Conservation (phyloP, 2,888 invertebrate genomes). For the Marasmarcha lunaedactyla region DNA sequence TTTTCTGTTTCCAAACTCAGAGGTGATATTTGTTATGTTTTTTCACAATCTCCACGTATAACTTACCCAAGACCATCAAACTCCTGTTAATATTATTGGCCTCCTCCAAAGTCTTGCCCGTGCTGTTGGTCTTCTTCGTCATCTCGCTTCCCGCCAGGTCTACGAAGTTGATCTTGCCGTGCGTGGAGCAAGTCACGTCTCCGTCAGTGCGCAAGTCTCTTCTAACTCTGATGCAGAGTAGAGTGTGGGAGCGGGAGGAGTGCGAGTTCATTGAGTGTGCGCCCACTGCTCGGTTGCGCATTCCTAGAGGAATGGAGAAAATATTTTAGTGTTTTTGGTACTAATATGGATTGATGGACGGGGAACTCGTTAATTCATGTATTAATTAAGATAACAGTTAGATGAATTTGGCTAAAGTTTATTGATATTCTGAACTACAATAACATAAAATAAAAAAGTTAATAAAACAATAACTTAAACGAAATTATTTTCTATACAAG, state of each 20-base stretch:
- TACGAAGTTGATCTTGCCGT: conserved; percentile 96
- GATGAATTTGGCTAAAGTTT: too few species aligned
- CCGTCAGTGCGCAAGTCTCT: conserved; percentile 85
- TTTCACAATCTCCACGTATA: too few species aligned
- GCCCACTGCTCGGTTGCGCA: conserved; percentile 90
- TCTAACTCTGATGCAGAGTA: conserved; percentile 90
- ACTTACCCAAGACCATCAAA: conserved; percentile 91
- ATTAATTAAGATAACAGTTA: too few species aligned
- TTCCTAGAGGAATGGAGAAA: conserved; percentile 66
- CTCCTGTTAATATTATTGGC: conserved; percentile 97
- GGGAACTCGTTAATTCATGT: too few species aligned
- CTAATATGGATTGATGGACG: too few species aligned
- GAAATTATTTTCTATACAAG: too few species aligned
- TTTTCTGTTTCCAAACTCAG: too few species aligned
- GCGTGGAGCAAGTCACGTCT: conserved; percentile 88
- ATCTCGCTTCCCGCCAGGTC: conserved; percentile 97
- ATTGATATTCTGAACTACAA: too few species aligned
- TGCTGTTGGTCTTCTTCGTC: conserved; percentile 91
- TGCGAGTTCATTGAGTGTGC: conserved; percentile 94
- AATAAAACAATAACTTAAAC: too few species aligned
- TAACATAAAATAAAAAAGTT: too few species aligned
- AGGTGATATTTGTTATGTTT: too few species aligned
- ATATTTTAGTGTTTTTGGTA: not conserved
- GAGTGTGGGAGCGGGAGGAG: conserved; percentile 92
- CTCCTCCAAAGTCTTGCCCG: conserved; percentile 89